Evolutionary conservation across 2,888 invertebrate genomes (phyloP).

Genomic region (Hedychridium roseum): DNA sequence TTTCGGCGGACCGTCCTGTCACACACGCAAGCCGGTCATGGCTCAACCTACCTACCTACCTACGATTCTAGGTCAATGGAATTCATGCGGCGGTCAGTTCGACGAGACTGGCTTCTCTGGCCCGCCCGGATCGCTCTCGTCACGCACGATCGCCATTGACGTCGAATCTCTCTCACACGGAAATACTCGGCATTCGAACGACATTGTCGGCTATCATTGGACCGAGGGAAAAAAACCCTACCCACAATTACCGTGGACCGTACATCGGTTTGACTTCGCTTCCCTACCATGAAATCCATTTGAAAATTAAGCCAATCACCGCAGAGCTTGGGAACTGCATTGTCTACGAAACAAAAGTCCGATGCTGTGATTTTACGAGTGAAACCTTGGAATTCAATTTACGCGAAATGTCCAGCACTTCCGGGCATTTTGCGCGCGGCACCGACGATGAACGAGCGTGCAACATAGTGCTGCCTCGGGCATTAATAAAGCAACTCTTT

Average conservation of each 20-base stretch:
- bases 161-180: conserved; percentile 17
- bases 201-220: background rate
- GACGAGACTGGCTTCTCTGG: conserved; percentile 31
- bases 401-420: background rate
- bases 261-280: background rate
- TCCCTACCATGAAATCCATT: no score
- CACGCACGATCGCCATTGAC: conserved; percentile 23
- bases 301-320: no score
- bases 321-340: no score
- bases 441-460: background rate
- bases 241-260: background rate
- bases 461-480: background rate
- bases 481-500: no score
- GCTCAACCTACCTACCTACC: conserved; percentile 42
- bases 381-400: no score
- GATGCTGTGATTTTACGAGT: no score
- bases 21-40: conserved; percentile 44
- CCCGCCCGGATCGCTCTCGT: conserved; percentile 29
- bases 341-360: no score
- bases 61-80: conserved; percentile 58
- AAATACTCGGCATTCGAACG: background rate
- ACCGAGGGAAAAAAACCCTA: no score
- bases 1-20: conserved; percentile 38
- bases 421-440: background rate
- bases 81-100: conserved; percentile 50